Base-by-base conservation (phyloP, 1,140 invertebrate genomes). In the Bursaphelenchus mucronatus region DNA sequence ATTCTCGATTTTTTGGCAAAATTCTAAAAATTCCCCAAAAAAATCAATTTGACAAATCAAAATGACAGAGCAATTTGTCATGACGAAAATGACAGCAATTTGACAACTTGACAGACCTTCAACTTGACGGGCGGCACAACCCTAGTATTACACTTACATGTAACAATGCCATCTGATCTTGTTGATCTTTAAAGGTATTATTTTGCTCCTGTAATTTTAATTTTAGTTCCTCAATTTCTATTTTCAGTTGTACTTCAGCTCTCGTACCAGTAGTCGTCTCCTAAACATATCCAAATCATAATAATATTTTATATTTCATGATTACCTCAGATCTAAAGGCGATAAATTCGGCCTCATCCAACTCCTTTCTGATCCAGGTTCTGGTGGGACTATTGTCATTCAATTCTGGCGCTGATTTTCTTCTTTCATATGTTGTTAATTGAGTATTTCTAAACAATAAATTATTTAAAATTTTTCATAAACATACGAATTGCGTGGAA, bases 361-460 rank as follows among this genome's bases (percentile, higher is more conserved):
- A 43, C 50, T 73, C 71, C 15, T 73, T 61, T 17, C 56, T 66
- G 17, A 73, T 57, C 71, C 71, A 73, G 8, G 71, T 73, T 3
- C 45, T 46, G 19, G 57, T 55, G 57, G 39, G 59, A n/a, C 19
- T 41, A 9, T 67, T 61, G n/a, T 51, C 47, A 10, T 13, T 51
- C 15, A 66, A 47, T 67, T 72, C 72, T 11, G 72, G 72, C 8
- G 68, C 73, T 11, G 73, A 76, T 19, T 58, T 39, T 17, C 74
- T 56, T 66, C 15, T n/a, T 65, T 63, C 39, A 39, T 30, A 44
- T 44, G 40, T 66, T 21, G 51, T 21, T 39, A 49, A 15, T 39
- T 41, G 15, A 13, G 52, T 41, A 15, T 40, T 41, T 59, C 51
- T 46, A 39, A 51, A 67, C 2, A 59, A 59, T 50, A n/a, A n/a